Evolutionary conservation across 35 echinoderm and acorn worm species (phyloP).

Genomic region (Ophiothrix spiculata): DNA sequence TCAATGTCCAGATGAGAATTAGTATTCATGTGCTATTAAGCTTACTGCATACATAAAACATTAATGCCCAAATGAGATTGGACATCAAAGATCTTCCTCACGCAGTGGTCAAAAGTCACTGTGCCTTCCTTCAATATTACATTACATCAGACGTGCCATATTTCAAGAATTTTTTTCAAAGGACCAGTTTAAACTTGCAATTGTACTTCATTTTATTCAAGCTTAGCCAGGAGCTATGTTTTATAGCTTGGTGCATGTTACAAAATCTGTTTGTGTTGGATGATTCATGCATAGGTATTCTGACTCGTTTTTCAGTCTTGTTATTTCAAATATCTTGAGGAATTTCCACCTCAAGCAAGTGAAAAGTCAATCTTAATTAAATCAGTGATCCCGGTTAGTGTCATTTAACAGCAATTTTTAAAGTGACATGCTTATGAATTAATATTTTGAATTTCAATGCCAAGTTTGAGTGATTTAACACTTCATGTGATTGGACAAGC

Average conservation of each 20-base stretch:
- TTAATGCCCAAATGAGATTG: background rate
- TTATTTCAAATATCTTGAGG: background rate
- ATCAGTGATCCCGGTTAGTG: background rate
- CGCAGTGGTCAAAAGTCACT: background rate
- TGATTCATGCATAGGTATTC: background rate
- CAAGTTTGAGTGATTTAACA: background rate
- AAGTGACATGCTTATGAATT: background rate
- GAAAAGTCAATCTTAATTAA: background rate
- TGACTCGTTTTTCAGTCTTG: background rate
- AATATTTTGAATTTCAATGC: background rate
- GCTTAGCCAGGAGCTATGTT: background rate
- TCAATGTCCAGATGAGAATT: background rate
- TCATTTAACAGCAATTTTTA: background rate
- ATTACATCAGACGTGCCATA: background rate
- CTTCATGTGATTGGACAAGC: background rate
- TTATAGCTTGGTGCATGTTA: conserved; percentile 6
- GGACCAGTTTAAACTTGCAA: conserved; percentile 2
- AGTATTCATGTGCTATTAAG: background rate
- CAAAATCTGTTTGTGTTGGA: background rate
- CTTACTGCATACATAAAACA: background rate
- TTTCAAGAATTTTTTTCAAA: background rate
- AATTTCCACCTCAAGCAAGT: background rate
- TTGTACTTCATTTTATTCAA: conserved; percentile 6
- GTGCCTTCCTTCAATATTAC: background rate
- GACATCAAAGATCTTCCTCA: background rate